These are phyloP conservation scores for Olivierus martensii DNA, from an alignment of 1,140 invertebrate genomes.

Conservation along the genomic window DNA sequence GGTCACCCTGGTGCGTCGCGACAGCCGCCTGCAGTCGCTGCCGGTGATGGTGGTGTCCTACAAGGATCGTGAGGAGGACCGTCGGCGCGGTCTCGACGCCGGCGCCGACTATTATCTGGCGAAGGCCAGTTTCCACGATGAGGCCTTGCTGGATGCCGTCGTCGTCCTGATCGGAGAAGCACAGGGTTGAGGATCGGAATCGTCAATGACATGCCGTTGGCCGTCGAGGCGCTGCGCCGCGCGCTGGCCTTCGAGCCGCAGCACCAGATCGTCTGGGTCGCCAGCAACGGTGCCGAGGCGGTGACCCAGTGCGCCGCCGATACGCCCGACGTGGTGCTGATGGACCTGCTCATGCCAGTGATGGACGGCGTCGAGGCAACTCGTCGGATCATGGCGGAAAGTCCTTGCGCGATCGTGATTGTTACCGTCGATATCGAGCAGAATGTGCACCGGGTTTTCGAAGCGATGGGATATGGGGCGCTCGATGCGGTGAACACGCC, in stretches of 20 bases:
- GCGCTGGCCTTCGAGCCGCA: background rate
- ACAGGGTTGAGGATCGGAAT: background rate
- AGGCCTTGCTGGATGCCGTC: too few species aligned
- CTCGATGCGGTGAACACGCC: too few species aligned
- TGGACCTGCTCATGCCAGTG: background rate
- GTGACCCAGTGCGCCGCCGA: background rate
- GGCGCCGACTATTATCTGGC: background rate
- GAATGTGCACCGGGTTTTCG: background rate
- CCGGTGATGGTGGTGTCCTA: too few species aligned
- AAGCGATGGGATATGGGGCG: too few species aligned
- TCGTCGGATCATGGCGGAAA: background rate
- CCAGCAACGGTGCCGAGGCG: background rate
- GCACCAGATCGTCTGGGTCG: background rate
- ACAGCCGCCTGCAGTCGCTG: background rate
- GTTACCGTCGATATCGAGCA: background rate
- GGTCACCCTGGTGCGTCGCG: background rate
- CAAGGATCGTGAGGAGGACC: too few species aligned
- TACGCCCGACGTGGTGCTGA: background rate
- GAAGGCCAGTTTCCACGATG: background rate
- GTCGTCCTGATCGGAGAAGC: background rate
- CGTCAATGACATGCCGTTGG: background rate
- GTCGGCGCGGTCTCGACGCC: background rate
- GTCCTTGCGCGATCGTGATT: background rate
- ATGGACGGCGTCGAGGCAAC: background rate
- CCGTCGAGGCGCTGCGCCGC: background rate